Base-by-base conservation (phyloP, 1,140 invertebrate species). In the Cyrtorhinus lividipennis region DNA sequence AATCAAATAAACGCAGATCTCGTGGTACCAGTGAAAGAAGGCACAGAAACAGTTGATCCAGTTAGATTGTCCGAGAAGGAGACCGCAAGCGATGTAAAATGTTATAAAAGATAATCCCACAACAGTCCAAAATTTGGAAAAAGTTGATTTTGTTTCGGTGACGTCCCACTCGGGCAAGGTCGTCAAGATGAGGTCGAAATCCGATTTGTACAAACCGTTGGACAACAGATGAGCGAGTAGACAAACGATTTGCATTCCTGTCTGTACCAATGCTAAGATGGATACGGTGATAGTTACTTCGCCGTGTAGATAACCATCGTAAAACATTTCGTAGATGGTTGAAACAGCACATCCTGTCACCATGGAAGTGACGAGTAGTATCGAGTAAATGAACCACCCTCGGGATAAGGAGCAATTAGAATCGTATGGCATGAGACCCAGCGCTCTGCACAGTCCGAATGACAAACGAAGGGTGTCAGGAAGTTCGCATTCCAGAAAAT, bases 1-100 rank as follows among this genome's bases (percentile, higher is more conserved):
- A 2, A 59, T 59, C 12, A 59, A 23, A 23, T 26, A 59, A 30
- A 59, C n/a, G 24, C 24, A 25, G 5, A 59, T 59, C 38, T 59
- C 58, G 27, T 26, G 27, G 1, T 18, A 3, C 1, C 13, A 59
- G 2, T 30, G 2, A 3, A 30, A 59, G 5, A 30, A 12, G 38
- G 13, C 27, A 24, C 58, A 59, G 26, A 2, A 59, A 10, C 13
- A 2, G n/a, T 30, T 27, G n/a, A 23, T 27, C 24, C 15, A 27
- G 18, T 26, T n/a, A 18, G 24, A 30, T 1, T 59, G 1, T 15
- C n/a, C 24, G n/a, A 59, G n/a, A 27, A 59, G 1, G 12, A n/a
- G 8, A 1, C 24, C 18, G 2, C 27, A 27, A 23, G 24, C 23
- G 25, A 30, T 18, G n/a, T 59, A 59, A 5, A n/a, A 59, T 5